A percentile compares a stretch with the other conserved stretches of the same genome.
Evolutionary conservation across 2,797 vertebrate genomes (phyloP).

Genomic region (Apogon talboti): DNA sequence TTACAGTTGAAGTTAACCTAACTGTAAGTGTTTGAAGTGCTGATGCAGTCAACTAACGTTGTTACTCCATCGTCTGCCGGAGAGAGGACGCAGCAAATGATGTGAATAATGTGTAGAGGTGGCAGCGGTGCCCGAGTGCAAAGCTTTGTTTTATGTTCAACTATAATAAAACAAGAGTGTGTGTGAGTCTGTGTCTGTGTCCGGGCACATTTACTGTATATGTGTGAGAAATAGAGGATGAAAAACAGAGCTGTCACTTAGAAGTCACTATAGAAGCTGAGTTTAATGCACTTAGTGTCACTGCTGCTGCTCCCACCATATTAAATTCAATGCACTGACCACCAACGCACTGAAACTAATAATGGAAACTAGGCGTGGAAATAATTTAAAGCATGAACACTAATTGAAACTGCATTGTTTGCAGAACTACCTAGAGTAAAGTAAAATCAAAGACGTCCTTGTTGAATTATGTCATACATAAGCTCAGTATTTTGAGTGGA

Average conservation of each 20-base stretch:
- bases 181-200: conserved; percentile 8
- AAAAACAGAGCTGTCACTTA: conserved; percentile 20
- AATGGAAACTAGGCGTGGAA: neutral
- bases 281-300: conserved; percentile 24
- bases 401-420: too few species aligned
- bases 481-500: too few species aligned
- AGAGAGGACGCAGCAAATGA: neutral
- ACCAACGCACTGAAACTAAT: neutral
- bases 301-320: conserved; percentile 29
- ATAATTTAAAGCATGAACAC: too few species aligned
- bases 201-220: neutral
- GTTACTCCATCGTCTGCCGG: neutral
- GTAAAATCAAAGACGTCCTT: too few species aligned
- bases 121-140: neutral
- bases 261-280: conserved; percentile 18
- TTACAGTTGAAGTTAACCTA: neutral
- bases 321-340: neutral
- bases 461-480: too few species aligned
- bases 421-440: too few species aligned
- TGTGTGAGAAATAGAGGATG: neutral
- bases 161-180: neutral
- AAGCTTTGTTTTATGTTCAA: neutral
- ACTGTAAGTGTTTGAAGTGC: neutral
- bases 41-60: conserved; percentile 1
- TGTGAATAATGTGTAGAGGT: conserved; percentile 9